A percentile compares a stretch with the other conserved stretches of the same genome.
Conservation (phyloP, 2,113 vertebrate species). For the Phaetusa simplex region DNA sequence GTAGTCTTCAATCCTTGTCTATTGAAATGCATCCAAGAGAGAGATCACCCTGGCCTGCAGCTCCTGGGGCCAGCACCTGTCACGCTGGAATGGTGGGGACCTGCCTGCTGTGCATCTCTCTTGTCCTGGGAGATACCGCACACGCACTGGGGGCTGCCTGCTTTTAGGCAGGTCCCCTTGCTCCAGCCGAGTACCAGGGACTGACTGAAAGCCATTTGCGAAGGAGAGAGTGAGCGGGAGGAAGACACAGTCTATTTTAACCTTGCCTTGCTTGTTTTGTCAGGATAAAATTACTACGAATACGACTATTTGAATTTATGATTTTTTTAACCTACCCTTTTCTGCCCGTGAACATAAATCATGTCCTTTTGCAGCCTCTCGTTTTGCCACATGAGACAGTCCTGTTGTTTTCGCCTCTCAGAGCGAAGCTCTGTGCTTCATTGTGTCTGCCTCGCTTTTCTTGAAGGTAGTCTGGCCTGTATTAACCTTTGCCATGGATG, state of each 20-base stretch:
- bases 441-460: neutral
- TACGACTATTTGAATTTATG: neutral
- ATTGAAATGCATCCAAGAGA: neutral
- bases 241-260: neutral
- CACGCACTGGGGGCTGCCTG: neutral
- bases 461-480: neutral
- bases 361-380: neutral
- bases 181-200: accelerated
- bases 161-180: neutral
- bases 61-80: neutral
- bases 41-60: neutral
- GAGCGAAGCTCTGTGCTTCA: neutral
- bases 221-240: neutral
- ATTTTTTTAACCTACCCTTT: neutral
- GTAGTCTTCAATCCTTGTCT: neutral
- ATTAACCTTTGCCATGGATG: neutral
- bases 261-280: neutral
- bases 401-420: neutral
- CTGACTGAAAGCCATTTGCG: neutral
- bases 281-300: neutral
- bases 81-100: accelerated
- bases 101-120: neutral
- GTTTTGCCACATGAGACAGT: neutral
- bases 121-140: neutral
- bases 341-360: neutral